Percentiles rank a stretch among this genome's conserved stretches.
These are phyloP conservation scores for Urocyon cinereoargenteus DNA, from an alignment of 2,797 vertebrate species.

Conservation along the genomic window DNA sequence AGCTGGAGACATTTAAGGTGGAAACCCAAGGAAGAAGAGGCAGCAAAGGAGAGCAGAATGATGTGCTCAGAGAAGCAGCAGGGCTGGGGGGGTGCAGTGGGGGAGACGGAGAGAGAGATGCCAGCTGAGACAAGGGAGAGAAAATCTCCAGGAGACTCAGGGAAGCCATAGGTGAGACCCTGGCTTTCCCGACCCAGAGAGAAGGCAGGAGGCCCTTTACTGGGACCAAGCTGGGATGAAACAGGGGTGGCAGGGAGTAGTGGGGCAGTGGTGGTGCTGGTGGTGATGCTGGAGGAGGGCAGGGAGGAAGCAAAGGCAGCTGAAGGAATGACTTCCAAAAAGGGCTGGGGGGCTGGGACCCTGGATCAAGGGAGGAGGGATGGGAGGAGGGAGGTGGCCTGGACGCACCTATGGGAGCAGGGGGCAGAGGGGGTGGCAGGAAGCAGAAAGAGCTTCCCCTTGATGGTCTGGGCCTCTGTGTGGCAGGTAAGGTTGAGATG, in stretches of 20 bases:
- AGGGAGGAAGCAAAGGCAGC: background rate
- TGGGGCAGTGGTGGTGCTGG: background rate
- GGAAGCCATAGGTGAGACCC: background rate
- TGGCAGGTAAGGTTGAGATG: background rate
- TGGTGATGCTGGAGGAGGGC: no score
- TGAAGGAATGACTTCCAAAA: background rate
- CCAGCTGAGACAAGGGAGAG: background rate
- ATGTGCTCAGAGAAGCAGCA: background rate
- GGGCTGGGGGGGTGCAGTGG: rapidly evolving
- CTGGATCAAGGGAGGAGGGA: background rate
- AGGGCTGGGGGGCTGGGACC: background rate
- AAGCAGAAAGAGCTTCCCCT: background rate
- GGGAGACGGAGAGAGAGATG: background rate
- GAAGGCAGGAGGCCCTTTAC: background rate
- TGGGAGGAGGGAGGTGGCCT: background rate
- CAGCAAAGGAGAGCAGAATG: background rate
- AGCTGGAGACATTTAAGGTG: background rate
- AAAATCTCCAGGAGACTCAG: background rate
- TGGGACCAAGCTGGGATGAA: background rate
- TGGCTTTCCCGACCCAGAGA: background rate
- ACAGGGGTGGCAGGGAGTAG: background rate
- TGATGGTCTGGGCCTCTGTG: background rate
- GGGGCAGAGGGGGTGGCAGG: background rate
- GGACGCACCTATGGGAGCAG: rapidly evolving
- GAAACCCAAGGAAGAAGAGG: background rate